A percentile compares a stretch with the other conserved stretches of the same genome.
phyloP scores from a whole-genome alignment of 2,113 vertebrate species.

The Gnathonemus echidnorhynchus region DNA sequence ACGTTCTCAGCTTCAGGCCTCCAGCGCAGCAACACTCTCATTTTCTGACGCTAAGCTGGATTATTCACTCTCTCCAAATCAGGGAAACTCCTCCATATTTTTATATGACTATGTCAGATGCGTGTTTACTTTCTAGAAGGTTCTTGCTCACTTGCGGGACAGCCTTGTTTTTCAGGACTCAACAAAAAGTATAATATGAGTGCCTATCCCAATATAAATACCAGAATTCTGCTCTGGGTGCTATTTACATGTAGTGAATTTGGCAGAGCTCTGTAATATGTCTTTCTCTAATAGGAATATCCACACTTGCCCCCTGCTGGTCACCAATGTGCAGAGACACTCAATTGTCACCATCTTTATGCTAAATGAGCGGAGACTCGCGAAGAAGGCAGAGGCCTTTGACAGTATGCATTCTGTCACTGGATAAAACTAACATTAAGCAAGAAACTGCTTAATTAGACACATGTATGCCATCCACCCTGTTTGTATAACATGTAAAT shows the following conservation, averaged over 20 bases:
- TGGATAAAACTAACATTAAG: neutral
- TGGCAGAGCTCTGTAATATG: neutral
- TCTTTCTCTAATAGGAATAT: neutral
- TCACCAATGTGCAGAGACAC: neutral
- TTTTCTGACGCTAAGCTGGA: neutral
- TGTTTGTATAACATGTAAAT: neutral
- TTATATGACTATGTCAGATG: neutral
- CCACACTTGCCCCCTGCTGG: neutral
- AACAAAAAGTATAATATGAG: neutral
- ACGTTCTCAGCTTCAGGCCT: constrained; percentile 29
- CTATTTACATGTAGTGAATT: neutral
- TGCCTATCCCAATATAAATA: neutral
- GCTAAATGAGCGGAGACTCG: neutral
- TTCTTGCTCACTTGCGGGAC: neutral
- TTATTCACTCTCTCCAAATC: neutral
- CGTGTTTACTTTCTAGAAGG: neutral
- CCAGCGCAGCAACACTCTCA: constrained; percentile 38
- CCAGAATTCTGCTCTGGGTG: neutral
- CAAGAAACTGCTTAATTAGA: neutral
- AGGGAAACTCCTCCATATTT: neutral
- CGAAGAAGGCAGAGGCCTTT: neutral
- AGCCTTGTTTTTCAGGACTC: neutral
- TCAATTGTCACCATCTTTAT: neutral
- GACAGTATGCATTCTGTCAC: neutral
- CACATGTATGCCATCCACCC: neutral